A percentile compares a stretch with the other conserved stretches of the same genome.
These are phyloP conservation scores for Spea bombifrons DNA, from an alignment of 2,113 vertebrate species.

Conservation along the genomic window DNA sequence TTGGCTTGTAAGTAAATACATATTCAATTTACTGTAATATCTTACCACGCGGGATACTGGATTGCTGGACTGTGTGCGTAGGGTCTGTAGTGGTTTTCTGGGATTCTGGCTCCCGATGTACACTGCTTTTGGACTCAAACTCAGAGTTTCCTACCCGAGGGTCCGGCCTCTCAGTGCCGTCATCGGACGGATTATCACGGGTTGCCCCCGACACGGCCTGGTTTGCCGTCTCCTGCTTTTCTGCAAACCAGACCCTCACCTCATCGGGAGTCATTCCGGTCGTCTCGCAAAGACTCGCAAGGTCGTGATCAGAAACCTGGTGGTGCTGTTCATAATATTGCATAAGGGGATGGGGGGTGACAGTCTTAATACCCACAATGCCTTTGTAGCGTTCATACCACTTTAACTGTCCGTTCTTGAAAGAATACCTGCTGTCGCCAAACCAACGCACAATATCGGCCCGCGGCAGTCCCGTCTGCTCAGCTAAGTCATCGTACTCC, in stretches of 20 bases:
- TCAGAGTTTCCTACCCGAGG: conserved; percentile 49
- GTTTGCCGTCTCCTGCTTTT: conserved; percentile 64
- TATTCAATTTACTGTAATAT: neutral
- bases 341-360: conserved; percentile 68
- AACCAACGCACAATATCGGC: conserved; percentile 96
- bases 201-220: conserved; percentile 48
- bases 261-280: conserved; percentile 77
- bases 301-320: conserved; percentile 73
- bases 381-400: conserved; percentile 87
- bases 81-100: conserved; percentile 53
- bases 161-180: conserved; percentile 19
- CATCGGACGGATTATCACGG: conserved; percentile 51
- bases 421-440: conserved; percentile 88
- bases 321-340: conserved; percentile 74
- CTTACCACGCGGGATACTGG: conserved; percentile 64
- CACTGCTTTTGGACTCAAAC: conserved; percentile 56
- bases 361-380: conserved; percentile 62
- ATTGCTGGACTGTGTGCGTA: conserved; percentile 48
- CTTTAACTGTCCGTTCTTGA: conserved; percentile 92
- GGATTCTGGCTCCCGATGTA: conserved; percentile 58
- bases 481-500: conserved; percentile 84
- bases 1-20: neutral
- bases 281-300: conserved; percentile 72
- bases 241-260: conserved; percentile 81
- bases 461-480: conserved; percentile 79